Evolutionary conservation across 1,140 invertebrate species (phyloP).

Genomic region (Drosophila ogumai): DNA sequence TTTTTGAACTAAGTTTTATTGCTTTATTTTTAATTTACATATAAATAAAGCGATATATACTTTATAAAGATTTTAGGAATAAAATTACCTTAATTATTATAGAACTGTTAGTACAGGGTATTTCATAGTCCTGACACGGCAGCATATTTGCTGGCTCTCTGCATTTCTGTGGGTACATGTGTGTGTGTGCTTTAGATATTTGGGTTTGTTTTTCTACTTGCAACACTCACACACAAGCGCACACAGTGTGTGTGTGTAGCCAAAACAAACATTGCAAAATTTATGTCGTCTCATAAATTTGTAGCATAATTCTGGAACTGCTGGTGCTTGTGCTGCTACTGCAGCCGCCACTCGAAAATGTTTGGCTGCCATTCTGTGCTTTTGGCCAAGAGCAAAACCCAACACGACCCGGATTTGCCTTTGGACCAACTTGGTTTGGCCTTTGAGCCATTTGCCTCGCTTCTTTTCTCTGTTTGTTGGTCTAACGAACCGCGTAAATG

Average conservation of each 20-base stretch:
- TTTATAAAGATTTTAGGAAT: background rate
- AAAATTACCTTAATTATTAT: background rate
- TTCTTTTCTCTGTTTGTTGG: conserved; percentile 67
- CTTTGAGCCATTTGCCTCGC: conserved; percentile 59
- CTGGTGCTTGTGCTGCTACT: conserved; percentile 21
- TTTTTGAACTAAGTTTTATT: too few relatives aligned
- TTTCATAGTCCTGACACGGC: background rate
- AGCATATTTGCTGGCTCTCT: background rate
- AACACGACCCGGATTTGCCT: conserved; percentile 35
- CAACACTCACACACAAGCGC: conserved; percentile 8
- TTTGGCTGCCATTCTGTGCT: conserved; percentile 78
- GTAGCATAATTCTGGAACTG: conserved; percentile 81
- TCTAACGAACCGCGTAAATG: conserved; percentile 81
- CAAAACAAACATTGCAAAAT: conserved; percentile 83
- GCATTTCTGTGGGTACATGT: conserved; percentile 7
- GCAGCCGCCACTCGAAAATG: conserved; percentile 76
- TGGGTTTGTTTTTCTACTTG: conserved; percentile 70
- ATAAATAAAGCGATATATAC: background rate
- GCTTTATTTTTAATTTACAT: too few relatives aligned
- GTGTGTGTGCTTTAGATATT: conserved; percentile 74
- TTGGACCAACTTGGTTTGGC: conserved; percentile 60
- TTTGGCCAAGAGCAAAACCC: conserved; percentile 38
- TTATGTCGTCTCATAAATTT: conserved; percentile 83
- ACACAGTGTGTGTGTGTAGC: conserved; percentile 48
- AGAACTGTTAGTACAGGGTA: background rate